These are phyloP conservation scores for Augochlorella aurata DNA, from an alignment of 2,888 invertebrate species.

Conservation along the genomic window DNA sequence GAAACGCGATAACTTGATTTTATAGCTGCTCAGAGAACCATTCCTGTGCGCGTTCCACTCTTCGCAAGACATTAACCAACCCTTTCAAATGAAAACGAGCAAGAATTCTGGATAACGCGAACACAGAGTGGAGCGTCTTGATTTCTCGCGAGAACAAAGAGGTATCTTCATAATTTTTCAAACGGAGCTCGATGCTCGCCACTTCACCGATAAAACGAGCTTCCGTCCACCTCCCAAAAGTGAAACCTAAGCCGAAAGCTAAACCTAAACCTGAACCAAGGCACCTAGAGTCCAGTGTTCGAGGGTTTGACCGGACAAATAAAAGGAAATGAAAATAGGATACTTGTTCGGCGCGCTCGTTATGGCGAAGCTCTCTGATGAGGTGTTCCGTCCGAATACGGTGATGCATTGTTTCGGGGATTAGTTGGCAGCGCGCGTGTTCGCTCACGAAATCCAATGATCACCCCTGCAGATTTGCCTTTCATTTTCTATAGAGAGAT, in stretches of 20 bases:
- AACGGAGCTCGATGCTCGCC: neutral
- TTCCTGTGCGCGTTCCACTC: neutral
- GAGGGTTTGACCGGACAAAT: slow-evolving; percentile 28
- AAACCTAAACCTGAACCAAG: neutral
- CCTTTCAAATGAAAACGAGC: neutral
- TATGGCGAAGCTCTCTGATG: slow-evolving; percentile 71
- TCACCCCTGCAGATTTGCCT: slow-evolving; percentile 46
- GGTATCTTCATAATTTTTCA: neutral
- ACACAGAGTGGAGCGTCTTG: no score
- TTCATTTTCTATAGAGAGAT: slow-evolving; percentile 47
- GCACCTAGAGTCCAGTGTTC: slow-evolving; percentile 23
- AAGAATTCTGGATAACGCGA: neutral
- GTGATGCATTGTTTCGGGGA: slow-evolving; percentile 75
- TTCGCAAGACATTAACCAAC: neutral
- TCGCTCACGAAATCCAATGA: slow-evolving; percentile 50
- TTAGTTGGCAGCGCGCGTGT: slow-evolving; percentile 62
- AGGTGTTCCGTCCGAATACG: slow-evolving; percentile 67
- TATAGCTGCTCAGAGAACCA: no score
- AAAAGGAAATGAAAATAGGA: slow-evolving; percentile 26
- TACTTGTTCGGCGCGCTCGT: slow-evolving; percentile 56
- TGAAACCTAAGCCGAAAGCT: no score
- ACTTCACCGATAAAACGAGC: neutral
- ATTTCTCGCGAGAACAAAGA: no score
- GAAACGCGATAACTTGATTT: neutral
- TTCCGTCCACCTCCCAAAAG: neutral